A percentile compares a stretch with the other conserved stretches of the same genome.
Evolutionary conservation across 1,140 invertebrate species (phyloP).

Genomic region (Drosophila leontia): DNA sequence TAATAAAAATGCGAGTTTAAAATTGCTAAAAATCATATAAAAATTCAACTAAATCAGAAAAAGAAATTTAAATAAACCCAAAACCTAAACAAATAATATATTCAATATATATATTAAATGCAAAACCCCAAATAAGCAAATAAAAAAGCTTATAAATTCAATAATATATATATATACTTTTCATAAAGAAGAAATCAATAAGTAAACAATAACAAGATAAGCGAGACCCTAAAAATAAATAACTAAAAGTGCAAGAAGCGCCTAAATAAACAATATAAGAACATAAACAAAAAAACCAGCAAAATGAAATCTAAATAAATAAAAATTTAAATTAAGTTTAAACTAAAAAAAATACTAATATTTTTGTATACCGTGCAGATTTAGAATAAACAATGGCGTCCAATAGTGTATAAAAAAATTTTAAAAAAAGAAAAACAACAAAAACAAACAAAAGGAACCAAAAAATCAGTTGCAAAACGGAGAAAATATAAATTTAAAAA

Average conservation of each 20-base stretch:
- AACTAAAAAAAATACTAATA: conserved; percentile 1
- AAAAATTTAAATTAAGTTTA: not conserved
- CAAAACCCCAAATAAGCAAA: not conserved
- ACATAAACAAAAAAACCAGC: not conserved
- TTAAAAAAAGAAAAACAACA: not conserved
- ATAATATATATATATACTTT: not conserved
- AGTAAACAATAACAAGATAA: not conserved
- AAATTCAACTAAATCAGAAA: not conserved
- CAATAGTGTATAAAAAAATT: conserved; percentile 29
- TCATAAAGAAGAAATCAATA: conserved; percentile 4
- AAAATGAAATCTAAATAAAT: not conserved
- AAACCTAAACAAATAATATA: conserved; percentile 4
- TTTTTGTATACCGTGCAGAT: conserved; percentile 2
- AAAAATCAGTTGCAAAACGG: conserved; percentile 5
- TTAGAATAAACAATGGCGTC: conserved; percentile 43
- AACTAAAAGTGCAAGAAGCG: not conserved
- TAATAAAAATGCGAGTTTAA: not conserved
- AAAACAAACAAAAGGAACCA: not conserved
- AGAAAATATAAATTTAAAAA: not conserved
- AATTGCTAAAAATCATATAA: not conserved
- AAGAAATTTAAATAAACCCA: not conserved
- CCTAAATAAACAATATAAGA: not conserved
- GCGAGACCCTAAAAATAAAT: not conserved
- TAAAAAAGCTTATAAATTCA: not conserved
- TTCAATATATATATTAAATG: not conserved